Evolutionary conservation across 2,797 vertebrate species (phyloP).

Genomic region (Astyanax mexicanus): DNA sequence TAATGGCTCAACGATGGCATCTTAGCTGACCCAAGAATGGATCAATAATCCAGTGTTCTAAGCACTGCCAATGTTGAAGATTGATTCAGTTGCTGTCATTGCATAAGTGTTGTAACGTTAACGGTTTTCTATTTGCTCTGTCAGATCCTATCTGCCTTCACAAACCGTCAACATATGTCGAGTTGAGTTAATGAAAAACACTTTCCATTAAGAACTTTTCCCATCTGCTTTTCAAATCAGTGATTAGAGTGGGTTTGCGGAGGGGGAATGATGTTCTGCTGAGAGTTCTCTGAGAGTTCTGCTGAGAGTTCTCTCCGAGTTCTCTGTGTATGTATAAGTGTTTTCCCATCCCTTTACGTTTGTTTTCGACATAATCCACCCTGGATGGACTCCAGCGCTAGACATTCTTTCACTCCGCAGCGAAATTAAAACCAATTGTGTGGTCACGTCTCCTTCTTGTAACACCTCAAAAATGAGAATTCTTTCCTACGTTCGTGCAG

Average conservation of each 20-base stretch:
- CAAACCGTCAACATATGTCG: neutral
- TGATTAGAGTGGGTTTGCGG: neutral
- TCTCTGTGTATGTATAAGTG: slow-evolving; percentile 3
- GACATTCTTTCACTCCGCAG: slow-evolving; percentile 44
- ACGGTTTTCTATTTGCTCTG: too few relatives aligned
- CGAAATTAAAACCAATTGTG: slow-evolving; percentile 64
- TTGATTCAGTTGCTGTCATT: too few relatives aligned
- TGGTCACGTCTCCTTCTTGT: slow-evolving; percentile 14
- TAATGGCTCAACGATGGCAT: too few relatives aligned
- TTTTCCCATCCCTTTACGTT: slow-evolving; percentile 15
- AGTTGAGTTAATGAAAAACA: neutral
- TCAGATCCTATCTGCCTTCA: neutral
- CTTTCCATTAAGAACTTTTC: neutral
- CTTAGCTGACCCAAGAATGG: too few relatives aligned
- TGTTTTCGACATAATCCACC: slow-evolving; percentile 37
- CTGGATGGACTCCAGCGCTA: slow-evolving; percentile 52
- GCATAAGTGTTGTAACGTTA: too few relatives aligned
- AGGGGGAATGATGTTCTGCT: slow-evolving; percentile 15
- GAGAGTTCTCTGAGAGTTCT: neutral
- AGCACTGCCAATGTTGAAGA: too few relatives aligned
- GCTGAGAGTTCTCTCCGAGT: neutral
- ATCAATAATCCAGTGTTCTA: too few relatives aligned
- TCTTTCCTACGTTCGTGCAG: neutral
- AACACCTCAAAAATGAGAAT: slow-evolving; percentile 19
- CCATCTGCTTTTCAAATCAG: slow-evolving; percentile 36